Evolutionary conservation across 2,888 invertebrate species (phyloP).

Genomic region (Callosobruchus maculatus): DNA sequence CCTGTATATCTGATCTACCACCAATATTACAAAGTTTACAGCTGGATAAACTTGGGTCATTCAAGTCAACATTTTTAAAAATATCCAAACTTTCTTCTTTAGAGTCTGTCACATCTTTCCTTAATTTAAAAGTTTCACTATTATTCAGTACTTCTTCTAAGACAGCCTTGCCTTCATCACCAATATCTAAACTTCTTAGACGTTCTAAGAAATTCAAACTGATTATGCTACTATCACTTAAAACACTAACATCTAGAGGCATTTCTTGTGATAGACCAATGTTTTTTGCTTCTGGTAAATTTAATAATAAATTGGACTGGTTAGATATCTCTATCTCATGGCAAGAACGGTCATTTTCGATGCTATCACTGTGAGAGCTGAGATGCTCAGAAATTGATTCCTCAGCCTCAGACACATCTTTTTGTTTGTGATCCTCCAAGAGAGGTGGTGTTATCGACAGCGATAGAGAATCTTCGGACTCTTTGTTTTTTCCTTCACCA

Average conservation of each 20-base stretch:
- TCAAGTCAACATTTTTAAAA: constrained; percentile 44
- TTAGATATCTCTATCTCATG: constrained; percentile 45
- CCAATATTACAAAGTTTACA: constrained; percentile 14
- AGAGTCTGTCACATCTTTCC: constrained; percentile 25
- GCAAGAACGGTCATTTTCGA: constrained; percentile 47
- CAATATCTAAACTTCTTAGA: constrained; percentile 21
- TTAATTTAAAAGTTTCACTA: constrained; percentile 37
- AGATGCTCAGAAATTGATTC: constrained; percentile 33
- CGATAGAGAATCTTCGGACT: constrained; percentile 18
- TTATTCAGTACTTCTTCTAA: constrained; percentile 43
- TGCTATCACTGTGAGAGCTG: constrained; percentile 28
- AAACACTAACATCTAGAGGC: constrained; percentile 30
- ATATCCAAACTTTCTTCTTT: constrained; percentile 44
- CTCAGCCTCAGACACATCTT: constrained; percentile 12
- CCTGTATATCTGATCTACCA: constrained; percentile 11
- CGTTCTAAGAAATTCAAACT: constrained; percentile 30
- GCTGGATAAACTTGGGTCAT: constrained; percentile 42
- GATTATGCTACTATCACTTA: constrained; percentile 30
- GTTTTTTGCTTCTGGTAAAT: constrained; percentile 16
- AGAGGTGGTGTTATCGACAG: constrained; percentile 27
- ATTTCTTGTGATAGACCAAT: constrained; percentile 28
- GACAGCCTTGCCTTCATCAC: constrained; percentile 38
- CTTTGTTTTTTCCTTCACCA: background rate
- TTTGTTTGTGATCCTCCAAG: constrained; percentile 18
- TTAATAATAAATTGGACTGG: constrained; percentile 26